These are phyloP conservation scores for Pleuronectes platessa DNA, from an alignment of 2,113 vertebrate species.

Conservation along the genomic window DNA sequence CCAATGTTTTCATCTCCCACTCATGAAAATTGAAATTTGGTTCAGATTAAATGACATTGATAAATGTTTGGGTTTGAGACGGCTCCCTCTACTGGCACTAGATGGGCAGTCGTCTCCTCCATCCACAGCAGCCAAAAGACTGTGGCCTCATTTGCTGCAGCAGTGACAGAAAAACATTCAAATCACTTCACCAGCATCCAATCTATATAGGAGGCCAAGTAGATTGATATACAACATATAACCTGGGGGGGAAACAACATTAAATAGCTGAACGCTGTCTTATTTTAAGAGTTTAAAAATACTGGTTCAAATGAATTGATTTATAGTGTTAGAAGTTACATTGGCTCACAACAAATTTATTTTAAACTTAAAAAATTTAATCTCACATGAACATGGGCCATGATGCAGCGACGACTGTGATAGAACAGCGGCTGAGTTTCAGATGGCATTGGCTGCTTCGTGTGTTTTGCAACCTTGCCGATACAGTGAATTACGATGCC, in stretches of 20 bases:
- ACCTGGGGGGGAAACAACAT: background rate
- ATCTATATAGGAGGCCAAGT: background rate
- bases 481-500: slow-evolving; percentile 70
- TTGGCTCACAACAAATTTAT: slow-evolving; percentile 3
- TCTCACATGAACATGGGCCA: slow-evolving; percentile 40
- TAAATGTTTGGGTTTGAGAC: slow-evolving; percentile 69
- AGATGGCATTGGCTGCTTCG: slow-evolving; percentile 60
- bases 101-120: slow-evolving; percentile 21
- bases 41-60: slow-evolving; percentile 80
- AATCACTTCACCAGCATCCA: background rate
- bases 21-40: slow-evolving; percentile 82
- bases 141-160: slow-evolving; percentile 17
- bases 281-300: background rate
- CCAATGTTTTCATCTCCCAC: slow-evolving; percentile 81
- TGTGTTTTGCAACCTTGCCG: slow-evolving; percentile 65
- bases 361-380: slow-evolving; percentile 21
- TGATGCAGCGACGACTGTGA: slow-evolving; percentile 42
- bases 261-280: background rate
- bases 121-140: slow-evolving; percentile 20
- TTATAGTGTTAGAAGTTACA: background rate
- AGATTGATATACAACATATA: background rate
- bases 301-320: background rate
- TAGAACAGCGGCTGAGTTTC: slow-evolving; percentile 63
- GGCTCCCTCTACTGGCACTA: slow-evolving; percentile 75
- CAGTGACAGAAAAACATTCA: background rate